Evolutionary conservation across 37 sponge, comb jelly and placozoan species (phyloP).

Genomic region (Aplysina aerophoba): DNA sequence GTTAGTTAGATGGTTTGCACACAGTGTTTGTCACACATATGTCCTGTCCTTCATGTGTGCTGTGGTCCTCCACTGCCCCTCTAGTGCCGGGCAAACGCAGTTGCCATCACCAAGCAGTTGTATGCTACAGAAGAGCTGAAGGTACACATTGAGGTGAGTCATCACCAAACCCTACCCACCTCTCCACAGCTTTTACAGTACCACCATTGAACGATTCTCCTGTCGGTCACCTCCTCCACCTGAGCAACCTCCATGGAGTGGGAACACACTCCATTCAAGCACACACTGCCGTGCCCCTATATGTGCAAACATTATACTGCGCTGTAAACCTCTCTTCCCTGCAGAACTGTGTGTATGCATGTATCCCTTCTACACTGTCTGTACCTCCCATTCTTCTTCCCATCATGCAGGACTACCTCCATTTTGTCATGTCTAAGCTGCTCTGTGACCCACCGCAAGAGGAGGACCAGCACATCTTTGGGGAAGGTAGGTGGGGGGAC

Average conservation of each 20-base stretch:
- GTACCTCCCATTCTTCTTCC: no score
- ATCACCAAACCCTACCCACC: no score
- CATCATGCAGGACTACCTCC: not conserved
- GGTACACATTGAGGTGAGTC: not conserved
- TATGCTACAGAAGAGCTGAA: slow-evolving; percentile 73
- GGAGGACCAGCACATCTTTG: slow-evolving; percentile 16
- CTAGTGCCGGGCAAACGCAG: slow-evolving; percentile 78
- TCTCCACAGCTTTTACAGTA: no score
- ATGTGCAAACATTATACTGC: no score
- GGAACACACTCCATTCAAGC: no score
- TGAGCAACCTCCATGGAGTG: no score
- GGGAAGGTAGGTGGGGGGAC: not conserved
- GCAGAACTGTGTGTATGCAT: not conserved
- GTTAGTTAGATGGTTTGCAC: slow-evolving; percentile 38
- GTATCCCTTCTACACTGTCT: not conserved
- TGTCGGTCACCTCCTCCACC: no score
- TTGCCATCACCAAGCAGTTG: slow-evolving; percentile 81
- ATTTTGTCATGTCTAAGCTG: slow-evolving; percentile 7
- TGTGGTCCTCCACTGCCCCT: not conserved
- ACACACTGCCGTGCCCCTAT: not conserved
- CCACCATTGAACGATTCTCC: no score
- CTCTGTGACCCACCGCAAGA: slow-evolving; percentile 14
- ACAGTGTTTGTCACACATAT: no score
- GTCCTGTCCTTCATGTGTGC: no score
- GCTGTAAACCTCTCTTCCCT: no score